Base-by-base conservation (phyloP, 2,888 invertebrate species). In the Actias luna region DNA sequence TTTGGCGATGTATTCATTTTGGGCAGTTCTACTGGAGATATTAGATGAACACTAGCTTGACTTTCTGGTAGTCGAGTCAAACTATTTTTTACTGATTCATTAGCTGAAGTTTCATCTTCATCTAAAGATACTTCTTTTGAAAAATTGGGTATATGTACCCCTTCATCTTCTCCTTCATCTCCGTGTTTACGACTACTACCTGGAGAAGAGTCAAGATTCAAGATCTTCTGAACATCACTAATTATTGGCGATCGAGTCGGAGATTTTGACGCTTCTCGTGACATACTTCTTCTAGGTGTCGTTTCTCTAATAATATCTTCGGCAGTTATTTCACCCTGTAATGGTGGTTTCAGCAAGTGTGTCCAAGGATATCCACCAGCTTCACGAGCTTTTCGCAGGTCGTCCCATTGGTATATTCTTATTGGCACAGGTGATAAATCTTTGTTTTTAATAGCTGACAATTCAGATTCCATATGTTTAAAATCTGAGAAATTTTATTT, bases 301-400 rank as follows among this genome's bases (percentile, higher is more conserved):
- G 89, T 83, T 71, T 88, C 90, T 70, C 91, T 83, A 66, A 92
- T 82, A 71, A 94, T 79, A 83, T 93, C 84, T 83, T 92, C 93
- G 31, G 92, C 92, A 59, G 93, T 92, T 66, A 93, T 86, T 77
- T 89, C 88, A 62, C 89, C 91, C 73, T 87, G 85, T 27, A 95
- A 83, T 0, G 95, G 94, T 29, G 92, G 93, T 82, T 96, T 96
- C 75, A 95, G 93, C 31, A 97, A 87, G 84, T 96, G 94, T 16
- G 97, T 96, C 96, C 96, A 97, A 71, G 97, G 97, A 80, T 97
- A 97, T 58, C 95, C 95, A 68, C 97, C 97, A 80, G 94, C 93
- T 75, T 94, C 93, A 85, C 95, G 94, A 72, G 95, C 94, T 81
- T 95, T 93, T 75, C 94, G 90, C 52, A 97, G 88, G 85, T 97